Evolutionary conservation across 1,140 invertebrate genomes (phyloP), one percentile per base, ranked within the genome.

Genomic region (Caenorhabditis remanei): DNA sequence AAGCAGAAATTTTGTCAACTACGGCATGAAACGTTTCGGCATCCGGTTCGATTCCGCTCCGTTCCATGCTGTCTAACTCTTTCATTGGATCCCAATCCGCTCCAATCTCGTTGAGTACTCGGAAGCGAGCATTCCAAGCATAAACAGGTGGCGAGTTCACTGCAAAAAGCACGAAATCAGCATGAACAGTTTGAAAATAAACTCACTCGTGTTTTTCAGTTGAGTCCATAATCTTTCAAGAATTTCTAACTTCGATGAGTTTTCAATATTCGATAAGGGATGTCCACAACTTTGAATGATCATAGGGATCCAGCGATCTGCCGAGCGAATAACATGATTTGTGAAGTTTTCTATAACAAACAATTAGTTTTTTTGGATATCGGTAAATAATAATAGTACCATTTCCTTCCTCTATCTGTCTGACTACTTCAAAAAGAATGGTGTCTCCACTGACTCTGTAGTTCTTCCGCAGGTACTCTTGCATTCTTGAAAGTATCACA

Each of bases 61-160:
- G n/a, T 24, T 79, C 71, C 71, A 79, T 79, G 5, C 24, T 21
- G 24, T 50, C 40, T 11, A 79, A n/a, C 24, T 79, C 71, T 79
- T 50, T n/a, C 5, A 50, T 4, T 9, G 71, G 71, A 79, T 79
- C n/a, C 71, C 71, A 79, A 11, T 50, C 71, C 4, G 40, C 21
- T 50, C 41, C 46, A 11, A 19, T 79, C 53, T 79, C 71, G 14
- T 79, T 79, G 6, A 79, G 46, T 24, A 79, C 46, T 24, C 41
- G 71, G 9, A 79, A 79, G 14, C 71, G 71, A 13, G 46, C 71
- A n/a, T 79, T 79, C 71, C 71, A 79, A 24, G 46, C 71, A 79
- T 79, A 79, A 19, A 79, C 71, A n/a, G 71, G 71, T 13, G 40
- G 8, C 11, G 32, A 13, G 11, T 21, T 11, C 4, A 50, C 71